Evolutionary conservation across 2,888 invertebrate genomes (phyloP).

Genomic region (Drosophila nigricruria): DNA sequence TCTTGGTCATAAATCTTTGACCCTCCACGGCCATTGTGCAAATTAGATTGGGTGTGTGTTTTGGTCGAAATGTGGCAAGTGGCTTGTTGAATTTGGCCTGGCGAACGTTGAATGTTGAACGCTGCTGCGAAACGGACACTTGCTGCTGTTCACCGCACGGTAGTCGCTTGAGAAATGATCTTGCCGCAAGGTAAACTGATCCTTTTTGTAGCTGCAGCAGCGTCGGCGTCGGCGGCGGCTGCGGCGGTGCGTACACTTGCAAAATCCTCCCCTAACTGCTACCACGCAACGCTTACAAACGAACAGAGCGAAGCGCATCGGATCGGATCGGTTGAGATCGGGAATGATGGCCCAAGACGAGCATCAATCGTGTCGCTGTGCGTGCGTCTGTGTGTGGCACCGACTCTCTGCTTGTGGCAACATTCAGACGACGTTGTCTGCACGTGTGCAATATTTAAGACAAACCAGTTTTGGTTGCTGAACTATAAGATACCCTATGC

Average conservation of each 20-base stretch:
- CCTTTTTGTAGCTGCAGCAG: conserved; percentile 82
- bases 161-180: conserved; percentile 84
- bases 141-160: conserved; percentile 81
- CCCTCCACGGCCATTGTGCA: conserved; percentile 83
- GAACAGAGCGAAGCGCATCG: conserved; percentile 37
- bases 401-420: conserved; percentile 57
- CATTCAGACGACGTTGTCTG: conserved; percentile 42
- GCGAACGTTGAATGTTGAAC: conserved; percentile 15
- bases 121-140: conserved; percentile 29
- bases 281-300: conserved; percentile 68
- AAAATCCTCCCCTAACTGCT: conserved; percentile 80
- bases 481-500: conserved; percentile 21
- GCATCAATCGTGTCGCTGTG: conserved; percentile 68
- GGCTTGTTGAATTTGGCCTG: conserved; percentile 25
- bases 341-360: conserved; percentile 53
- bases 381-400: conserved; percentile 54
- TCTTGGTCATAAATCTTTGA: conserved; percentile 89
- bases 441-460: conserved; percentile 51
- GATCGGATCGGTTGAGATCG: conserved; percentile 46
- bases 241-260: conserved; percentile 66
- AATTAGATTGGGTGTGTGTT: conserved; percentile 13
- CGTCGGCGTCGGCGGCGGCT: conserved; percentile 46
- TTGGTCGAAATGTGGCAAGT: conserved; percentile 11
- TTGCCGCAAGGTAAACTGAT: conserved; percentile 83
- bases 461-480: neutral